Conservation (phyloP, 2,797 vertebrate genomes). For the Zonotrichia albicollis region DNA sequence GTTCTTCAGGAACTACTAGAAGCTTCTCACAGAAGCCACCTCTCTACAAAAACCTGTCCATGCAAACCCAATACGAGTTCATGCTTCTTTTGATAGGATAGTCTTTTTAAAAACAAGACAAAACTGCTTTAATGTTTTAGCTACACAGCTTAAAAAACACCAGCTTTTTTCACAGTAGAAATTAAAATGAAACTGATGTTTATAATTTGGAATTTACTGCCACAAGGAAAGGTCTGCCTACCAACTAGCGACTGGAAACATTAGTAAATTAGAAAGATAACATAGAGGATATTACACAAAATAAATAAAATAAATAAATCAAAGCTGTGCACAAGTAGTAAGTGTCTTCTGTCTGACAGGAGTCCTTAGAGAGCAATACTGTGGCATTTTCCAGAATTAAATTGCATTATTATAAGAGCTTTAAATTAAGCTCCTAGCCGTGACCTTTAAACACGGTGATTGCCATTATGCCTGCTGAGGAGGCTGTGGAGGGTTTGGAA, state of each 20-base stretch:
- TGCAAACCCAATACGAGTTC: neutral
- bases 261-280: slow-evolving; percentile 3
- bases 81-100: neutral
- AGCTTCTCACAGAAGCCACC: neutral
- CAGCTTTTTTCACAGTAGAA: neutral
- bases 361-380: slow-evolving; percentile 37
- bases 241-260: neutral
- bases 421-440: slow-evolving; percentile 64
- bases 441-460: slow-evolving; percentile 67
- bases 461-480: slow-evolving; percentile 66
- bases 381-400: slow-evolving; percentile 62
- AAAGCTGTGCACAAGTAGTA: neutral
- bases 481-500: slow-evolving; percentile 58
- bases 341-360: neutral
- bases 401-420: slow-evolving; percentile 57
- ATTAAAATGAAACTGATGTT: neutral
- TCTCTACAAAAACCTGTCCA: neutral
- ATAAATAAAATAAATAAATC: slow-evolving; percentile 28
- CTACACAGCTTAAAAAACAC: neutral
- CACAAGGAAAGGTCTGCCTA: neutral
- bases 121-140: neutral
- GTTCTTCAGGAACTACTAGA: neutral
- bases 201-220: slow-evolving; percentile 32
- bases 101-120: neutral
- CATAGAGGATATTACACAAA: neutral